Evolutionary conservation across 2,113 vertebrate species (phyloP), one percentile per base, ranked within the genome.

Genomic region (Eptatretus burgeri): DNA sequence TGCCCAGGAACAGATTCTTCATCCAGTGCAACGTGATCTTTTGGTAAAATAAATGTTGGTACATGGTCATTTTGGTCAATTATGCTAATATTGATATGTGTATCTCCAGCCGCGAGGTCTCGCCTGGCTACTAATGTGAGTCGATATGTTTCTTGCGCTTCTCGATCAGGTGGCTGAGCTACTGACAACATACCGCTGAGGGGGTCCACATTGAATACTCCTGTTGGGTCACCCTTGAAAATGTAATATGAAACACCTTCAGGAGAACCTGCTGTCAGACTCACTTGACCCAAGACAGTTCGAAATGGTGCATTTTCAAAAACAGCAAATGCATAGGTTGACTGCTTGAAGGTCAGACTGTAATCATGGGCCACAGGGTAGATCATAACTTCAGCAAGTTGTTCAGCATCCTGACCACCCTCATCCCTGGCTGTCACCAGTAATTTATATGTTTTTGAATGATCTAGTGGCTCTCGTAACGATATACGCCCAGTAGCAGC

Each of bases 61-160:
- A 85, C 78, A 10, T 98, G 95, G 70, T 98, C 91, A 67, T 98
- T 98, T 66, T 95, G 68, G 69, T 98, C 91, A 74, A 82, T 93
- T 13, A 98, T 82, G 1, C 84, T 94, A 69, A 98, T 78, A 68
- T 94, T 95, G 27, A 93, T 84, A 66, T 81, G 11, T 1, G 86
- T 70, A 13, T 93, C 84, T 2, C 89, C 91, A 5, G 84, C 82
- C 70, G 91, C 78, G 0, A 80, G 76, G 13, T 85, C 88, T 19
- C 84, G 85, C 64, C 80, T 81, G 62, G 89, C 89, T 2, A 96
- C 80, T 11, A 93, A 79, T 68, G 80, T 84, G 49, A 98, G 80
- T 69, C 87, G 84, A 70, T 94, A 93, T 71, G 85, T 89, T 0
- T 75, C 78, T 62, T 83, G 84, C 67, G 93, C 91, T 70, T 98